phyloP scores from a whole-genome alignment of 1,140 invertebrate species.

The Chironomus tepperi region DNA sequence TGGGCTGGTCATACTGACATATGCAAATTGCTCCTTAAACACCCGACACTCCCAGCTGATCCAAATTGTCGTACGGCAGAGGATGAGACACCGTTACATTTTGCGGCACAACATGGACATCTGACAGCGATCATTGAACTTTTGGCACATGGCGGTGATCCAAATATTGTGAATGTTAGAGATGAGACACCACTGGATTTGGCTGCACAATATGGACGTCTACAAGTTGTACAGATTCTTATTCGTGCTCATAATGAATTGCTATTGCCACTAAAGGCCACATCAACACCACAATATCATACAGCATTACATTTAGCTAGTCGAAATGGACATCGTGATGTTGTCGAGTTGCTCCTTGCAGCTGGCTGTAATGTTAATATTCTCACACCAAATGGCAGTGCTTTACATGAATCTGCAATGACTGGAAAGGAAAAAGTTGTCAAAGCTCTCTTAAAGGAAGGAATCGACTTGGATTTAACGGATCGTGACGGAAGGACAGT shows the following conservation, averaged over 20 bases:
- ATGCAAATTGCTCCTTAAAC: slow-evolving; percentile 64
- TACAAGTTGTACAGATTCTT: slow-evolving; percentile 81
- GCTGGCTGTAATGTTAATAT: slow-evolving; percentile 86
- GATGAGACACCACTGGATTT: slow-evolving; percentile 90
- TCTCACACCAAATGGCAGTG: slow-evolving; percentile 77
- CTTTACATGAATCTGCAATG: slow-evolving; percentile 89
- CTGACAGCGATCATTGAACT: slow-evolving; percentile 79
- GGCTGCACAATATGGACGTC: slow-evolving; percentile 77
- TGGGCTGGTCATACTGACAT: slow-evolving; percentile 83
- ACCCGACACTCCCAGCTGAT: slow-evolving; percentile 65
- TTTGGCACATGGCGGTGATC: slow-evolving; percentile 79
- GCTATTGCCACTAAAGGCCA: slow-evolving; percentile 55
- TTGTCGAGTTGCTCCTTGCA: slow-evolving; percentile 71
- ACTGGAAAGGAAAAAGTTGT: slow-evolving; percentile 91
- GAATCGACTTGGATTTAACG: slow-evolving; percentile 69
- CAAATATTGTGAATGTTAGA: slow-evolving; percentile 75
- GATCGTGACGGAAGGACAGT: slow-evolving; percentile 77
- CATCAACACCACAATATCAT: slow-evolving; percentile 41
- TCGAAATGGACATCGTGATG: slow-evolving; percentile 76
- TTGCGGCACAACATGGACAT: slow-evolving; percentile 91
- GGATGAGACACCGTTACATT: slow-evolving; percentile 88
- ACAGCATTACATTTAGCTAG: slow-evolving; percentile 91
- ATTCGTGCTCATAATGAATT: slow-evolving; percentile 71
- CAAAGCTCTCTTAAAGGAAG: slow-evolving; percentile 66
- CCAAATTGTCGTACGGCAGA: slow-evolving; percentile 83